A percentile compares a stretch with the other conserved stretches of the same genome.
Conservation (phyloP, 2,113 vertebrate species). For the Desmodus rotundus region DNA sequence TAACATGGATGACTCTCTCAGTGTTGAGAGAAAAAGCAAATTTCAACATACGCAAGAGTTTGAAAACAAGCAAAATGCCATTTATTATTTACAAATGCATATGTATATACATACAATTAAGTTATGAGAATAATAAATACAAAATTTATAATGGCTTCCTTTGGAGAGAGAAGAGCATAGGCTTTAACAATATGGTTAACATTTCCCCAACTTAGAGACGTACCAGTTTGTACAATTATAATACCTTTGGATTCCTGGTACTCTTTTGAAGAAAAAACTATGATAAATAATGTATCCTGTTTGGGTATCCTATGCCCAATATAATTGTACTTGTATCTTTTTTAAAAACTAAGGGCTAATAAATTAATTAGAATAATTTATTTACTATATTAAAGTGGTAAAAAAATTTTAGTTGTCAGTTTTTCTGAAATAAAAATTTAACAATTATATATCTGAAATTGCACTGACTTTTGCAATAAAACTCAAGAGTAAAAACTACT, state of each 20-base stretch:
- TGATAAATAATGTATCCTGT: not conserved
- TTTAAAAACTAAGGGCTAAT: not conserved
- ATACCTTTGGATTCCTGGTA: not conserved
- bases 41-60: not conserved
- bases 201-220: not conserved
- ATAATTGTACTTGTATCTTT: not conserved
- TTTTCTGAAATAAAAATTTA: conserved; percentile 14
- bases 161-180: not conserved
- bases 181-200: not conserved
- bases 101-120: not conserved
- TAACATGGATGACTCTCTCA: not conserved
- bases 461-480: not conserved
- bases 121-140: not conserved
- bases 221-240: not conserved
- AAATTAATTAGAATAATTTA: not conserved
- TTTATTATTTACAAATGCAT: not conserved
- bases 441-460: not conserved
- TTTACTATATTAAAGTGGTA: not conserved
- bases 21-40: not conserved
- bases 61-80: not conserved
- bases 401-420: not conserved
- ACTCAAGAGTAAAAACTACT: not conserved
- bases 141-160: not conserved
- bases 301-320: not conserved
- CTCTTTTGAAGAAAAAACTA: not conserved